Evolutionary conservation across 2,797 vertebrate species (phyloP).

Genomic region (Martes flavigula): DNA sequence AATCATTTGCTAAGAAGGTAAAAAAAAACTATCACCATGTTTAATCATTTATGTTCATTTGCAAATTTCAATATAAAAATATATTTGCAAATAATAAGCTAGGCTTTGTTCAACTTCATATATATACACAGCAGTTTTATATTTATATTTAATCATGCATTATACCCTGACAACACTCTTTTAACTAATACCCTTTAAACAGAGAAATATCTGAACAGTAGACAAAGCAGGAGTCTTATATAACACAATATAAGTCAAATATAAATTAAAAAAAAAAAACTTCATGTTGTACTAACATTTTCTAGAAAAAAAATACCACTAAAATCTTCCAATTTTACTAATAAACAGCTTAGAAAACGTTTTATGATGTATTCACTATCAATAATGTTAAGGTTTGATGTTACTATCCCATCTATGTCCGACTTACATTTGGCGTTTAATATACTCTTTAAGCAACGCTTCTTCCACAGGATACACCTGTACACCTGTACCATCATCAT

Average conservation of each 20-base stretch:
- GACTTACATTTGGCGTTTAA: slow-evolving; percentile 97
- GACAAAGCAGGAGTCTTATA: not conserved
- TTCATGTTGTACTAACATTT: not conserved
- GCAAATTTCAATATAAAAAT: slow-evolving; percentile 41
- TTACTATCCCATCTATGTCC: not conserved
- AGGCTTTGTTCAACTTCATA: not conserved
- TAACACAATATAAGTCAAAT: not conserved
- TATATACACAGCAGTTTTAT: not conserved
- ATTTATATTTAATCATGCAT: not conserved
- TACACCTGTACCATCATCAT: slow-evolving; percentile 91
- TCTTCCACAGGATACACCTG: slow-evolving; percentile 96
- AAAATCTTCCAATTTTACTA: slow-evolving; percentile 22
- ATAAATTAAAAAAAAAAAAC: not conserved
- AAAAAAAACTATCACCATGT: not conserved
- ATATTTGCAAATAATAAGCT: slow-evolving; percentile 13
- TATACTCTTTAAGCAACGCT: slow-evolving; percentile 95
- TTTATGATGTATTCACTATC: not conserved
- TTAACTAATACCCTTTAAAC: not conserved
- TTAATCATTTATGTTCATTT: not conserved
- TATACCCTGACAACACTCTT: not conserved
- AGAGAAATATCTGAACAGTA: not conserved
- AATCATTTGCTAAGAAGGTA: not conserved
- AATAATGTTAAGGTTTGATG: not conserved
- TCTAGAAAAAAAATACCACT: not conserved
- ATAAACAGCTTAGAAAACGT: not conserved